These are phyloP conservation scores for Indicator maculatus DNA, from an alignment of 2,113 vertebrate species.

Conservation along the genomic window DNA sequence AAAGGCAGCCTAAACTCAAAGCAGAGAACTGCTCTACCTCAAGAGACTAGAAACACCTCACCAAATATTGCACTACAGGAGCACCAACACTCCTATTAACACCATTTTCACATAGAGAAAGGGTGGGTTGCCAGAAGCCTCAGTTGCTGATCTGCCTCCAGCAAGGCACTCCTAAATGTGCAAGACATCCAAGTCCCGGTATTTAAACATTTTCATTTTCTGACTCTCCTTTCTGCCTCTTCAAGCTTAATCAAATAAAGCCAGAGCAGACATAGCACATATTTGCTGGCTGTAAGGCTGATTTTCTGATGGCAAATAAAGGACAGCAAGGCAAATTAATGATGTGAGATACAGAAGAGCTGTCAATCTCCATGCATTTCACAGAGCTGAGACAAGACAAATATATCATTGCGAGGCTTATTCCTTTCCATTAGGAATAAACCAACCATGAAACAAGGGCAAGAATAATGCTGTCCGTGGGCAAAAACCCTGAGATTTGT, in stretches of 20 bases:
- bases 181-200: neutral
- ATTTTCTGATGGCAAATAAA: constrained; percentile 13
- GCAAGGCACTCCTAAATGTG: neutral
- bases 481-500: constrained; percentile 9
- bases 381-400: constrained; percentile 8
- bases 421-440: constrained; percentile 58
- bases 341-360: neutral
- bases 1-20: neutral
- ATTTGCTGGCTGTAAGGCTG: neutral
- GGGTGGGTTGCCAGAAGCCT: fast-evolving
- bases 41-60: neutral
- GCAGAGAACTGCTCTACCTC: neutral
- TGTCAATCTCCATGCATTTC: constrained; percentile 21
- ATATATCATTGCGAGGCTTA: constrained; percentile 15
- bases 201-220: neutral
- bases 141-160: neutral
- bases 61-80: neutral
- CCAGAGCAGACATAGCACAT: neutral
- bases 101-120: neutral
- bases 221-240: neutral
- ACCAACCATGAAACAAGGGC: constrained; percentile 42
- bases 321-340: constrained; percentile 28
- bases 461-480: constrained; percentile 32
- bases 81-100: neutral
- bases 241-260: neutral